These are phyloP conservation scores for Dioctria rufipes DNA, from an alignment of 2,888 invertebrate genomes.

Conservation along the genomic window DNA sequence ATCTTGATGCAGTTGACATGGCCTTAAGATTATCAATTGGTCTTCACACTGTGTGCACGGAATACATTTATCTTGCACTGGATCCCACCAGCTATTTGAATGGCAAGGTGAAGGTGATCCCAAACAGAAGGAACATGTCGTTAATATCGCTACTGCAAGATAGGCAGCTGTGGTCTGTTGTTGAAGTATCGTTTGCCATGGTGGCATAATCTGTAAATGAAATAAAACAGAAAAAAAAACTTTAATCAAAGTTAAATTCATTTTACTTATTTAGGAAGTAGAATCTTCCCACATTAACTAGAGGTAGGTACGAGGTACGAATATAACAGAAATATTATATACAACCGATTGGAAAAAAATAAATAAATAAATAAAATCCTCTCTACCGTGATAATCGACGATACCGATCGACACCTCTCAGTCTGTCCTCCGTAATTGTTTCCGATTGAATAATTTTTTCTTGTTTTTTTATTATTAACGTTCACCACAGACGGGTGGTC, in stretches of 20 bases:
- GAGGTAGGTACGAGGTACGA: too few species aligned
- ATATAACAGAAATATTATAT: conserved; percentile 15
- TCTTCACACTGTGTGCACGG: conserved; percentile 82
- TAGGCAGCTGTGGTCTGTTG: conserved; percentile 47
- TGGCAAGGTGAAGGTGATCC: conserved; percentile 71
- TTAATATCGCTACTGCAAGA: conserved; percentile 59
- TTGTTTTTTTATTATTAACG: conserved; percentile 3
- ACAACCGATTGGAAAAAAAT: conserved; percentile 22
- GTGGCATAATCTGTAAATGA: conserved; percentile 50
- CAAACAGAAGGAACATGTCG: conserved; percentile 67
- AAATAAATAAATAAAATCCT: too few species aligned
- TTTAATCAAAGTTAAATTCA: not conserved
- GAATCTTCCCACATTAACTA: conserved; percentile 35
- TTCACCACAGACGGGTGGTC: conserved; percentile 61
- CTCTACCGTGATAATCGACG: too few species aligned
- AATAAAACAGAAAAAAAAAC: not conserved
- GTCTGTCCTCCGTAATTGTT: conserved; percentile 35
- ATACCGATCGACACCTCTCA: conserved; percentile 10
- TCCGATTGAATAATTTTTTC: conserved; percentile 50
- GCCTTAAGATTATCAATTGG: conserved; percentile 77
- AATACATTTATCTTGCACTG: conserved; percentile 76
- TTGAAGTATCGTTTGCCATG: conserved; percentile 48
- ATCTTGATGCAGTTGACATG: conserved; percentile 83
- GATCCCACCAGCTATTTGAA: conserved; percentile 81
- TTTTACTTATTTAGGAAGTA: conserved; percentile 37